phyloP scores from a whole-genome alignment of 92 coral and sea anemone species.

The Phenganax subtilis region DNA sequence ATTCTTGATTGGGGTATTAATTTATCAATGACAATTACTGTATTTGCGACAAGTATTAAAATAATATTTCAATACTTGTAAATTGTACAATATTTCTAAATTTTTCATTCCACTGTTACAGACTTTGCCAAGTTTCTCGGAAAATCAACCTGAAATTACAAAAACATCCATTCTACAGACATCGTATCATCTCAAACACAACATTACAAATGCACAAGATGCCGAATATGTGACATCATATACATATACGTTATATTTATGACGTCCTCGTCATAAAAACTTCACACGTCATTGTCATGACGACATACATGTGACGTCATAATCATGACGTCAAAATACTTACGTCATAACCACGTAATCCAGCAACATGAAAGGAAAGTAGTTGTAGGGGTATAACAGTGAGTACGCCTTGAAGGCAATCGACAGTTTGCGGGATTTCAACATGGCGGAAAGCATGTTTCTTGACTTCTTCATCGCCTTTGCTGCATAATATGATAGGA shows the following conservation, averaged over 20 bases:
- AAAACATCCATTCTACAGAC: not conserved
- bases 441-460: conserved; percentile 72
- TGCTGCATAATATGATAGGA: conserved; percentile 78
- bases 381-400: conserved; percentile 92
- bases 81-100: no score
- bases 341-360: conserved; percentile 90
- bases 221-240: no score
- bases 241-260: no score
- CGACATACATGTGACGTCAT: not conserved
- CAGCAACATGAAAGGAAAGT: conserved; percentile 90
- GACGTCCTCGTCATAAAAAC: no score
- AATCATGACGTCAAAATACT: conserved; percentile 25
- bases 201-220: no score
- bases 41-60: no score
- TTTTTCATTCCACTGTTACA: conserved; percentile 76
- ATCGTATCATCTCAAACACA: no score
- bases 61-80: no score
- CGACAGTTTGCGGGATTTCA: conserved; percentile 81
- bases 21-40: no score
- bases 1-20: no score
- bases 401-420: conserved; percentile 85
- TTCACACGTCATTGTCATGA: no score
- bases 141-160: conserved; percentile 71
- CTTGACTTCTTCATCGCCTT: conserved; percentile 82
- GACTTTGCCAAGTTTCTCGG: conserved; percentile 96